Conservation (phyloP, 2,888 invertebrate species). For the Eudasyphora cyanicolor region DNA sequence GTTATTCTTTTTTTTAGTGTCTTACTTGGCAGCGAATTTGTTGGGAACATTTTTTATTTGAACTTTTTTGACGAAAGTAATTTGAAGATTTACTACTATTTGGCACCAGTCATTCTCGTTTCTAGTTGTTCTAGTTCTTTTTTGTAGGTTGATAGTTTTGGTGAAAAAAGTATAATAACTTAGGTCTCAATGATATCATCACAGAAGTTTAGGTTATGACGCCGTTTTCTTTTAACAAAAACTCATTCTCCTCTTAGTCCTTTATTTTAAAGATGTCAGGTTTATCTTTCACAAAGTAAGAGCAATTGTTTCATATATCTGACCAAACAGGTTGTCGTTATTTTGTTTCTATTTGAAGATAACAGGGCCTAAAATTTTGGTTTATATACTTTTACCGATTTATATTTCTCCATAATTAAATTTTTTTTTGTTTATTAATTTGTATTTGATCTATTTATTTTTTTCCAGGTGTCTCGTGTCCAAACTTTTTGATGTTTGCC, state of each 20-base stretch:
- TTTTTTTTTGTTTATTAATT: not conserved
- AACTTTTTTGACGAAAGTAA: slow-evolving; percentile 31
- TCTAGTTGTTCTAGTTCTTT: not conserved
- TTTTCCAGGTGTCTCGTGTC: slow-evolving; percentile 89
- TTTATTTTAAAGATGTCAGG: too few relatives aligned
- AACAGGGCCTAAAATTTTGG: too few relatives aligned
- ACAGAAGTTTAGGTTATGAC: not conserved
- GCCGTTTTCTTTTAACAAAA: not conserved
- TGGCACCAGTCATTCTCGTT: not conserved
- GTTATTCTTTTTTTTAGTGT: not conserved
- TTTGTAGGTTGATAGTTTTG: not conserved
- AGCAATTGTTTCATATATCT: too few relatives aligned
- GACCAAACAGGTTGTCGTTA: too few relatives aligned
- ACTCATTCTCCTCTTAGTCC: too few relatives aligned
- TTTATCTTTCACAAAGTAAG: too few relatives aligned
- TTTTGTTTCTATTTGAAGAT: too few relatives aligned
- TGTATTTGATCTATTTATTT: slow-evolving; percentile 27
- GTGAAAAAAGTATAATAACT: too few relatives aligned
- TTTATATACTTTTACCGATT: not conserved
- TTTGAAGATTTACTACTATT: slow-evolving; percentile 11
- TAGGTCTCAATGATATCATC: not conserved
- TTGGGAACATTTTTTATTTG: not conserved
- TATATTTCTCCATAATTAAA: not conserved
- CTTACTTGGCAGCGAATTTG: not conserved
- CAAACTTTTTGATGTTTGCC: slow-evolving; percentile 96